A percentile compares a stretch with the other conserved stretches of the same genome.
These are phyloP conservation scores for Epistrophella euchroma DNA, from an alignment of 2,888 invertebrate genomes.

Conservation along the genomic window DNA sequence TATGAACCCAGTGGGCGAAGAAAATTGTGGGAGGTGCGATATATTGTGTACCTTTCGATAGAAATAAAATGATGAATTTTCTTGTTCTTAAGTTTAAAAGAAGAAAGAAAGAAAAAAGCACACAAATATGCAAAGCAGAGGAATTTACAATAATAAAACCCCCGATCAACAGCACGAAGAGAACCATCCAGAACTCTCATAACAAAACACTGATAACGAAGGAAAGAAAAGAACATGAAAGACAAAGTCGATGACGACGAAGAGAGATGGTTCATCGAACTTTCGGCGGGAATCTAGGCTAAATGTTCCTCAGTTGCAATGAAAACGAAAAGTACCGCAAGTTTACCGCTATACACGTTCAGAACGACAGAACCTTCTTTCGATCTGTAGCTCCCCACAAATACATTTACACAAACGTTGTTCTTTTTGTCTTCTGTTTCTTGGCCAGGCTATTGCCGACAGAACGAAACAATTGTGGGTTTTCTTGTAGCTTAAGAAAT, in stretches of 20 bases:
- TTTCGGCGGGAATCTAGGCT: conserved; percentile 84
- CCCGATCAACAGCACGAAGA: conserved; percentile 34
- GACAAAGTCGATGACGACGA: conserved; percentile 35
- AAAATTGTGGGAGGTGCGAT: conserved; percentile 53
- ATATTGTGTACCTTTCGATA: conserved; percentile 20
- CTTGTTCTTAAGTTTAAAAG: conserved; percentile 14
- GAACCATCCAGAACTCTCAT: conserved; percentile 21
- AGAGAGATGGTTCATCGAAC: conserved; percentile 83
- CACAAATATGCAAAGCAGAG: conserved; percentile 24
- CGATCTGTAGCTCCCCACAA: conserved; percentile 50
- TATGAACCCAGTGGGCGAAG: conserved; percentile 46
- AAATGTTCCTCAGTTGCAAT: conserved; percentile 84
- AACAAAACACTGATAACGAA: conserved; percentile 33
- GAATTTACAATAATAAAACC: conserved; percentile 40
- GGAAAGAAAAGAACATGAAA: conserved; percentile 54
- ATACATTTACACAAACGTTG: conserved; percentile 16
- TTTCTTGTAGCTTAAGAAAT: conserved; percentile 30
- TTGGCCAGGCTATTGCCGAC: conserved; percentile 37
- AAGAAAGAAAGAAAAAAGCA: neutral
- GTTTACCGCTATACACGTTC: conserved; percentile 83
- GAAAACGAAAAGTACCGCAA: conserved; percentile 85
- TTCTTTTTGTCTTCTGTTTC: conserved; percentile 11
- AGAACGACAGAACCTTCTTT: conserved; percentile 69
- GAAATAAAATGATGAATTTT: conserved; percentile 32
- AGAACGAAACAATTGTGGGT: conserved; percentile 40